Conservation (phyloP, 2,888 invertebrate genomes). For the Gibbula magus region DNA sequence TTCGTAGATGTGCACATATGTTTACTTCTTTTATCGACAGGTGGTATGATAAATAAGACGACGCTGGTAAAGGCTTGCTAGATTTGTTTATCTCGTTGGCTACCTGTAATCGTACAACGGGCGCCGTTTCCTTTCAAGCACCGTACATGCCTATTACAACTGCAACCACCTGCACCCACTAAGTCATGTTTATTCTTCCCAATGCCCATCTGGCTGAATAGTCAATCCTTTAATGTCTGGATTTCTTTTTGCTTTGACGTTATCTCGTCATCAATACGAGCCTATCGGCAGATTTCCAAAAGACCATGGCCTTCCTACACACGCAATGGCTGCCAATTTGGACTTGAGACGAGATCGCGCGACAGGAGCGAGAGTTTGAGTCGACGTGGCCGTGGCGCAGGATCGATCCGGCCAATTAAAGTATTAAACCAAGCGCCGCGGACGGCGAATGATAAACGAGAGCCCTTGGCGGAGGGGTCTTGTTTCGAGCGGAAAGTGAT, state of each 20-base stretch:
- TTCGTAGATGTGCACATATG: no score
- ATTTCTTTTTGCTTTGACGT: background rate
- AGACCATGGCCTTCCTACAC: background rate
- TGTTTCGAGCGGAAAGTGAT: background rate
- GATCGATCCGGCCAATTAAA: conserved; percentile 26
- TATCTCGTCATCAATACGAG: background rate
- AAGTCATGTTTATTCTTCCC: no score
- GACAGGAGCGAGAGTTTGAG: background rate
- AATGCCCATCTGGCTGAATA: background rate
- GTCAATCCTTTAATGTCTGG: conserved; percentile 7
- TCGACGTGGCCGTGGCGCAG: background rate
- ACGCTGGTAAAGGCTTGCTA: no score
- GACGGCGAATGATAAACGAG: conserved; percentile 22
- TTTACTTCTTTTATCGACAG: no score
- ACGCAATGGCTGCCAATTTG: conserved; percentile 1
- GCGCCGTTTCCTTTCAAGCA: no score
- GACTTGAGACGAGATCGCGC: background rate
- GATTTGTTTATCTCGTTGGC: no score
- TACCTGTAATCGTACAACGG: no score
- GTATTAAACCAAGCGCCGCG: conserved; percentile 24
- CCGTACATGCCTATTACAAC: no score
- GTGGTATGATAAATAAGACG: no score
- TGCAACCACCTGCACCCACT: no score
- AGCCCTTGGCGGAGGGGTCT: background rate
- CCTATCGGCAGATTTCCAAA: conserved; percentile 5